phyloP scores from a whole-genome alignment of 2,113 vertebrate genomes.

The Corythoichthys haematopterus region DNA sequence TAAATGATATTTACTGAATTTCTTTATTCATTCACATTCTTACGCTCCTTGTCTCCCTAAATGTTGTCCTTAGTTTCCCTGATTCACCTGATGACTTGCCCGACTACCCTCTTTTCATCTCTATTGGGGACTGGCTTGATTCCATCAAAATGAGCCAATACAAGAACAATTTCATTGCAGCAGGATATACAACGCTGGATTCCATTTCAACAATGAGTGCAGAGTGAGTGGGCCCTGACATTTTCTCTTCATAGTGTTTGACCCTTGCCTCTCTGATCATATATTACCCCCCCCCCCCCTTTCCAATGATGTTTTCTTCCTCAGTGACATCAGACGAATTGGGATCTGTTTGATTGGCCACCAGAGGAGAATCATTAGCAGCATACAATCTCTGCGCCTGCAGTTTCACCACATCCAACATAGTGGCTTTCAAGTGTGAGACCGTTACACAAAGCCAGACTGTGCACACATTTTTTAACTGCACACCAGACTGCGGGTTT shows the following conservation, averaged over 20 bases:
- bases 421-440: constrained; percentile 96
- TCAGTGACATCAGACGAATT: constrained; percentile 91
- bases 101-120: constrained; percentile 94
- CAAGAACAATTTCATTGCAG: constrained; percentile 94
- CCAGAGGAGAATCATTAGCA: constrained; percentile 99
- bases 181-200: constrained; percentile 95
- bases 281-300: no score
- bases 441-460: constrained; percentile 55
- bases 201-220: constrained; percentile 94
- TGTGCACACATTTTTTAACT: constrained; percentile 40
- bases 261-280: background rate
- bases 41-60: constrained; percentile 11
- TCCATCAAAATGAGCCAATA: constrained; percentile 99
- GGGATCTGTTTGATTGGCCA: constrained; percentile 95
- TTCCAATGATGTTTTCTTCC: background rate
- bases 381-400: constrained; percentile 96
- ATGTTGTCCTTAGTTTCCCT: constrained; percentile 73
- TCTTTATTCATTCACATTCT: background rate
- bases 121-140: constrained; percentile 96
- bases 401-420: constrained; percentile 96
- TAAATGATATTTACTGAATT: background rate
- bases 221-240: constrained; percentile 83
- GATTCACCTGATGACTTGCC: constrained; percentile 88
- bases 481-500: constrained; percentile 57
- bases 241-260: background rate